These are phyloP conservation scores for Mythimna impura DNA, from an alignment of 2,888 invertebrate species.

Conservation along the genomic window DNA sequence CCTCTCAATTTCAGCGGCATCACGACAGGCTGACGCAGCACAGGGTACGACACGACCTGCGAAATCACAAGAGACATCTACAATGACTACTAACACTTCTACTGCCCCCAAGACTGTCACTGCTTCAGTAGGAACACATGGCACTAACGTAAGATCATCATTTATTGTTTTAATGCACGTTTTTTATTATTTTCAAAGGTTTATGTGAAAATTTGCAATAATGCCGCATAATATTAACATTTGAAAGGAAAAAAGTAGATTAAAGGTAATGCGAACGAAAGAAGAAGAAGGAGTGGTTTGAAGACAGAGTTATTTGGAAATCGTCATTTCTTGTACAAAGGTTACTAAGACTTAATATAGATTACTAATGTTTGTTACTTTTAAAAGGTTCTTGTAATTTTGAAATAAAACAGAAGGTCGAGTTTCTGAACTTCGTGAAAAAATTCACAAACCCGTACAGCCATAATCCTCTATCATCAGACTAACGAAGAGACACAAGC, in stretches of 20 bases:
- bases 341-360: neutral
- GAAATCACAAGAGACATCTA: slow-evolving; percentile 93
- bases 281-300: too few species aligned
- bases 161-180: neutral
- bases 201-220: neutral
- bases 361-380: neutral
- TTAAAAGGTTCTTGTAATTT: neutral
- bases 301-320: neutral
- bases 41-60: slow-evolving; percentile 91
- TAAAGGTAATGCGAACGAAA: neutral
- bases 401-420: neutral
- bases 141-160: slow-evolving; percentile 88
- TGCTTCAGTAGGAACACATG: slow-evolving; percentile 93
- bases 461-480: slow-evolving; percentile 67
- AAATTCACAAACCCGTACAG: too few species aligned
- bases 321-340: neutral
- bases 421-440: neutral
- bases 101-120: slow-evolving; percentile 92
- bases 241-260: neutral
- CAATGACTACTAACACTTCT: slow-evolving; percentile 92
- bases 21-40: slow-evolving; percentile 81
- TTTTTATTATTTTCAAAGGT: neutral
- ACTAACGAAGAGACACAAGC: slow-evolving; percentile 85
- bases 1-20: slow-evolving; percentile 78
- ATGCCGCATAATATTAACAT: neutral